phyloP scores from a whole-genome alignment of 2,113 vertebrate genomes.

The Orthonyx spaldingii region DNA sequence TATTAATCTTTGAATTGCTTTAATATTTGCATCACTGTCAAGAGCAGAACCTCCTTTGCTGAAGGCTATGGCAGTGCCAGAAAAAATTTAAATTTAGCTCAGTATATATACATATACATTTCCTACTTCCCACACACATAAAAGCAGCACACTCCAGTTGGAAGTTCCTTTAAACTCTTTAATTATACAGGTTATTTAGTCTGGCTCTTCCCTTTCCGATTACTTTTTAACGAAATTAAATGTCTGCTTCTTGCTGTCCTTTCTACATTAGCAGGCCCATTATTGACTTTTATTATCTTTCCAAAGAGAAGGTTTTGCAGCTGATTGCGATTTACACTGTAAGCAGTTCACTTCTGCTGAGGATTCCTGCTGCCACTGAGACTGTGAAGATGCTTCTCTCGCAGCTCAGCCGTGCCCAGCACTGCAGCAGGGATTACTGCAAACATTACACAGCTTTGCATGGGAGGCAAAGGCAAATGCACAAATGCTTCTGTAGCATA shows the following conservation, averaged over 20 bases:
- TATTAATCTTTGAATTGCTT: slow-evolving; percentile 23
- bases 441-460: not conserved
- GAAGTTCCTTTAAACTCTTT: slow-evolving; percentile 55
- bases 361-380: slow-evolving; percentile 7
- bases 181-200: slow-evolving; percentile 65
- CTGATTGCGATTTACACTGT: slow-evolving; percentile 9
- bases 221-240: slow-evolving; percentile 57
- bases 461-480: not conserved
- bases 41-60: slow-evolving; percentile 41
- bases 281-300: slow-evolving; percentile 63
- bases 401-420: not conserved
- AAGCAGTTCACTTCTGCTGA: not conserved
- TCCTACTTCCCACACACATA: slow-evolving; percentile 18
- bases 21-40: slow-evolving; percentile 49
- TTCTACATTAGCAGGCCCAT: slow-evolving; percentile 42
- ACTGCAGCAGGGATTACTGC: not conserved
- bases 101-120: slow-evolving; percentile 29
- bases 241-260: slow-evolving; percentile 46
- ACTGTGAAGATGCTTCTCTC: not conserved
- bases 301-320: slow-evolving; percentile 27
- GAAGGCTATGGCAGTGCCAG: slow-evolving; percentile 30
- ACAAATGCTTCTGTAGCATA: not conserved
- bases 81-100: slow-evolving; percentile 55
- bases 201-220: slow-evolving; percentile 26
- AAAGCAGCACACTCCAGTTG: slow-evolving; percentile 20